Conservation (phyloP, 2,113 vertebrate genomes). For the Labeo catla region DNA sequence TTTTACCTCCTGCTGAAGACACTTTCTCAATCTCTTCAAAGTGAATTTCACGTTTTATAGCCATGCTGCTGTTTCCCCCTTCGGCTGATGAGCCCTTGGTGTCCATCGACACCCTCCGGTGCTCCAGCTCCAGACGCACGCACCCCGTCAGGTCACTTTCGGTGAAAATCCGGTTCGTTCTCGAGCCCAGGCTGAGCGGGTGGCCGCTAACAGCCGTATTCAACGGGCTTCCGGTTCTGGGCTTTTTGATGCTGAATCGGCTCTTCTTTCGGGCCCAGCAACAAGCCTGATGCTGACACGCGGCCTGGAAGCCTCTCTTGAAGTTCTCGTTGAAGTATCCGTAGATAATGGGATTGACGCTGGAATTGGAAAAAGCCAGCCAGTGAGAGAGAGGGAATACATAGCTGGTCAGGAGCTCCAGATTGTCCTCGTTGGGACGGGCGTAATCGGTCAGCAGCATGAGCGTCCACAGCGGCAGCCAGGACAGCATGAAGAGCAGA, state of each 20-base stretch:
- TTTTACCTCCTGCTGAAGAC: slow-evolving; percentile 28
- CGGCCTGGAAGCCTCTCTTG: slow-evolving; percentile 62
- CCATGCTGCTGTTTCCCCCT: background rate
- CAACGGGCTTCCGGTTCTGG: background rate
- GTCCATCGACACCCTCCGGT: slow-evolving; percentile 19
- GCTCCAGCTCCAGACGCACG: slow-evolving; percentile 57
- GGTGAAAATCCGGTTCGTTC: slow-evolving; percentile 55
- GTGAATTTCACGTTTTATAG: slow-evolving; percentile 19
- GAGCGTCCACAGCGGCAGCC: slow-evolving; percentile 68
- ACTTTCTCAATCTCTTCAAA: slow-evolving; percentile 45
- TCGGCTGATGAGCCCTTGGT: background rate
- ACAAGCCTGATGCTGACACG: slow-evolving; percentile 39
- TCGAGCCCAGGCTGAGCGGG: slow-evolving; percentile 40
- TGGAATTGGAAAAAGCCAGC: slow-evolving; percentile 70
- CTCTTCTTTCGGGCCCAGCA: background rate
- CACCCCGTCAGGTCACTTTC: slow-evolving; percentile 55
- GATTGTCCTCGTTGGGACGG: slow-evolving; percentile 46
- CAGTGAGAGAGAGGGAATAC: slow-evolving; percentile 68
- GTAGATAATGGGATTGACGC: slow-evolving; percentile 70
- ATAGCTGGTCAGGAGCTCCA: slow-evolving; percentile 64
- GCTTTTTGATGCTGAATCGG: background rate
- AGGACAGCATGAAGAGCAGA: slow-evolving; percentile 69
- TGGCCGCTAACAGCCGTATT: slow-evolving; percentile 44
- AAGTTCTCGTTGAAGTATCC: slow-evolving; percentile 72
- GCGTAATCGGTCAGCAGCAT: slow-evolving; percentile 67